Evolutionary conservation across 2,113 vertebrate genomes (phyloP).

Genomic region (Pipra filicauda): DNA sequence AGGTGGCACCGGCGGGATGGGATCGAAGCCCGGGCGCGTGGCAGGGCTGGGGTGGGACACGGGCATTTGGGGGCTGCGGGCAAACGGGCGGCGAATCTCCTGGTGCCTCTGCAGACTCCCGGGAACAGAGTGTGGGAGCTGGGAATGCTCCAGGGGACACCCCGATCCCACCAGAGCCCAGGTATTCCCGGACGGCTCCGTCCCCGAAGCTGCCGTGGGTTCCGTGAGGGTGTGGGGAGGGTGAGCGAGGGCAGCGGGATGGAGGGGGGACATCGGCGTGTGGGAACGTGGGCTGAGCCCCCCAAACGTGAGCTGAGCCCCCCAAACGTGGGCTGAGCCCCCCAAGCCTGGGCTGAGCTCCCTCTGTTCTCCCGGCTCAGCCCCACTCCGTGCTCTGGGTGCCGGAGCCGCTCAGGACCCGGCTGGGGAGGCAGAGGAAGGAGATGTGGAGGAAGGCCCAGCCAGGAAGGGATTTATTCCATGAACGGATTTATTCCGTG

Average conservation of each 20-base stretch:
- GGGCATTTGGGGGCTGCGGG: accelerated
- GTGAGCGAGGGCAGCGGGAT: not conserved
- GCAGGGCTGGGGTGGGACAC: not conserved
- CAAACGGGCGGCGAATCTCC: not conserved
- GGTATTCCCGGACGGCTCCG: accelerated
- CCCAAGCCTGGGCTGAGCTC: not conserved
- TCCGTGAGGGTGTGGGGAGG: not conserved
- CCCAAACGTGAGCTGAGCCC: not conserved
- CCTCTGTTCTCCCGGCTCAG: not conserved
- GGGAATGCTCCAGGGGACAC: not conserved
- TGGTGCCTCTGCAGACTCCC: accelerated
- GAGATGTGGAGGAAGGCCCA: not conserved
- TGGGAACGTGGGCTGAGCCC: not conserved
- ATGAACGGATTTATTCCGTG: accelerated
- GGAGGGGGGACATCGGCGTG: not conserved
- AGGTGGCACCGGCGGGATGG: not conserved
- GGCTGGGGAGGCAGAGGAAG: not conserved
- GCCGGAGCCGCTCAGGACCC: not conserved
- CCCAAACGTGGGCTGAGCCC: not conserved
- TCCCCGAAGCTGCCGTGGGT: accelerated
- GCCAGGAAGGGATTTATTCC: not conserved
- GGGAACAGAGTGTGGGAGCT: not conserved
- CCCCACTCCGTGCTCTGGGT: not conserved
- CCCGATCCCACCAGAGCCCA: accelerated
- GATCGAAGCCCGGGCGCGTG: accelerated